Percentiles rank a stretch among this genome's conserved stretches.
Evolutionary conservation across 1,140 invertebrate genomes (phyloP).

Genomic region (Geopemphigus sp.): DNA sequence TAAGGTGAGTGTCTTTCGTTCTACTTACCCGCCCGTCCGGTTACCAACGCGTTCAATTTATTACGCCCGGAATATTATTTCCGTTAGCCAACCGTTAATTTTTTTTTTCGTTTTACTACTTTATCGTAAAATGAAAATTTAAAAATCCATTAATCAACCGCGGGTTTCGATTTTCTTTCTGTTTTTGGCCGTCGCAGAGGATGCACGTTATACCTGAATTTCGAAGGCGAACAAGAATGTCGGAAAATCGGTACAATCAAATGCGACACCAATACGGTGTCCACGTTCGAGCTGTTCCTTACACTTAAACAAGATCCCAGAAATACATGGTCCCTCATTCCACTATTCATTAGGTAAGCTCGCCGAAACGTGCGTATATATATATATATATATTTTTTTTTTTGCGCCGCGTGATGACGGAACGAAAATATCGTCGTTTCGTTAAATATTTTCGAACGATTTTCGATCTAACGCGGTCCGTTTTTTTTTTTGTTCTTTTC

Average conservation of each 20-base stretch:
- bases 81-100: neutral
- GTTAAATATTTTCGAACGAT: too few relatives aligned
- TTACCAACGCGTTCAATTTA: too few relatives aligned
- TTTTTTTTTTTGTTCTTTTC: constrained; percentile 49
- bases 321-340: constrained; percentile 77
- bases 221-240: constrained; percentile 65
- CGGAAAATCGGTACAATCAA: constrained; percentile 68
- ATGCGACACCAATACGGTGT: constrained; percentile 76
- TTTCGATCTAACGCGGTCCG: too few relatives aligned
- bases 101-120: constrained; percentile 15
- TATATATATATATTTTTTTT: neutral
- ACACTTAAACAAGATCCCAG: constrained; percentile 75
- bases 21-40: too few relatives aligned
- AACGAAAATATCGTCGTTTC: too few relatives aligned
- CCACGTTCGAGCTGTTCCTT: constrained; percentile 81
- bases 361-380: neutral
- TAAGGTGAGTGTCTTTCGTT: constrained; percentile 59
- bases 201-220: constrained; percentile 72
- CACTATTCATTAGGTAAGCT: constrained; percentile 81
- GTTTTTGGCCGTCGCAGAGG: constrained; percentile 59
- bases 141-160: neutral
- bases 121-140: neutral
- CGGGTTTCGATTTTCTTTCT: constrained; percentile 18
- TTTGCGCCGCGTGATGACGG: too few relatives aligned
- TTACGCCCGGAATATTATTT: too few relatives aligned